These are phyloP conservation scores for Phyto melanocephala DNA, from an alignment of 2,888 invertebrate genomes.

Conservation along the genomic window DNA sequence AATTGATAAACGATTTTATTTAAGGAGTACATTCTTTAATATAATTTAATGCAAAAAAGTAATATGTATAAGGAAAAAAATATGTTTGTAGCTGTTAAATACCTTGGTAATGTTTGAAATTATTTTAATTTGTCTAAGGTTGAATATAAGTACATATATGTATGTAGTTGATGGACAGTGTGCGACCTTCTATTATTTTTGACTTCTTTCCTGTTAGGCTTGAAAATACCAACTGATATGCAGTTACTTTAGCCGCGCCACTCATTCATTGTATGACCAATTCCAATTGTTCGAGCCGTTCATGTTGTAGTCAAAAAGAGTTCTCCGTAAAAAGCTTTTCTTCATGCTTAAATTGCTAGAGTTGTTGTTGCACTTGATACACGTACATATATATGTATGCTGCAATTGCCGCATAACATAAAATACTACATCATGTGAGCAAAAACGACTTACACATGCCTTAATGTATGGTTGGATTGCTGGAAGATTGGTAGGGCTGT, in stretches of 20 bases:
- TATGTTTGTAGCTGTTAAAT: not conserved
- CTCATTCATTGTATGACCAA: conserved; percentile 44
- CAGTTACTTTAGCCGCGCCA: conserved; percentile 28
- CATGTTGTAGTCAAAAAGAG: conserved; percentile 24
- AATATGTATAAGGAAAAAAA: too few species aligned
- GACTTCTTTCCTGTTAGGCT: conserved; percentile 62
- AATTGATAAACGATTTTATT: too few species aligned
- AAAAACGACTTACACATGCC: not conserved
- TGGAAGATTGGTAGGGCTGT: conserved; percentile 1
- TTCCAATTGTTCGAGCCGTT: conserved; percentile 9
- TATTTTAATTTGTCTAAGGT: not conserved
- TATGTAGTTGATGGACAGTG: not conserved
- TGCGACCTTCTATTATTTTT: conserved; percentile 35
- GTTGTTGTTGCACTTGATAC: conserved; percentile 38
- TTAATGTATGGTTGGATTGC: not conserved
- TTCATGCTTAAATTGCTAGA: conserved; percentile 1
- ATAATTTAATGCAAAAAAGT: too few species aligned
- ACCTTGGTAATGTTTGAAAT: conserved; percentile 13
- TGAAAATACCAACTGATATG: conserved; percentile 59
- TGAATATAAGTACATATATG: not conserved
- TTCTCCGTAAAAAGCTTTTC: conserved; percentile 53
- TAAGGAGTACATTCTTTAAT: too few species aligned
- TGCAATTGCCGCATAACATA: conserved; percentile 41
- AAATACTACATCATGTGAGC: conserved; percentile 6
- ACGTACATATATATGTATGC: conserved; percentile 29